phyloP scores from a whole-genome alignment of 2,113 vertebrate genomes.

The Forbesichthys papilliferus region DNA sequence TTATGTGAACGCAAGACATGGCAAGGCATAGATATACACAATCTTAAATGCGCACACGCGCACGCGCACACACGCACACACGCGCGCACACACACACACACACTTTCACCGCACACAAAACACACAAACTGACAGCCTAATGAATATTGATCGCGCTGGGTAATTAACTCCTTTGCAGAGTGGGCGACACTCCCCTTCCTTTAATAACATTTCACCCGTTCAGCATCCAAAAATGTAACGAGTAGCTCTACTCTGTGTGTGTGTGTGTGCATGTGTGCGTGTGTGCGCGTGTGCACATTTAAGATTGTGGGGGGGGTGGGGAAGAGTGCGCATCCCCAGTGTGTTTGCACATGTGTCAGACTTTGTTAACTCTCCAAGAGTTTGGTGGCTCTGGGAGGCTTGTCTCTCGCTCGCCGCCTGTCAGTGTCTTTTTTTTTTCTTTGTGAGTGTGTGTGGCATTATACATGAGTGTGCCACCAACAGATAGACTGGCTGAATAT shows the following conservation, averaged over 20 bases:
- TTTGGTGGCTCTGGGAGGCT: constrained; percentile 46
- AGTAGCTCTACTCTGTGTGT: constrained; percentile 25
- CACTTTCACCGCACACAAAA: background rate
- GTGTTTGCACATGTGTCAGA: constrained; percentile 21
- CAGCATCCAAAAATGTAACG: constrained; percentile 30
- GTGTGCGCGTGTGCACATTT: background rate
- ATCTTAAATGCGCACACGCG: constrained; percentile 1
- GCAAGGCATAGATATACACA: constrained; percentile 42
- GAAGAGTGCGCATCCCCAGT: too few species aligned
- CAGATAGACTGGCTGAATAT: constrained; percentile 50
- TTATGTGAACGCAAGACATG: constrained; percentile 66
- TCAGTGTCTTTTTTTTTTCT: constrained; percentile 40
- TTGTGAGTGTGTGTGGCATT: constrained; percentile 40
- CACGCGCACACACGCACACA: constrained; percentile 34
- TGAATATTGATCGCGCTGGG: constrained; percentile 77
- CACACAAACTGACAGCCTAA: constrained; percentile 61
- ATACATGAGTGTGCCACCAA: constrained; percentile 54
- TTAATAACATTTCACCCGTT: constrained; percentile 24
- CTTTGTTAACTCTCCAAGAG: constrained; percentile 52
- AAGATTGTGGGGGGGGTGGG: too few species aligned
- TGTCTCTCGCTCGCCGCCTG: constrained; percentile 47
- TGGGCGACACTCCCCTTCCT: constrained; percentile 25
- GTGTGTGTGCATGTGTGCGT: constrained; percentile 34
- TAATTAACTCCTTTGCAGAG: constrained; percentile 75
- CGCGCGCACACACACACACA: constrained; percentile 53